Evolutionary conservation across 1,140 invertebrate species (phyloP), one percentile per base, ranked within the genome.

Genomic region (Papilio machaon): DNA sequence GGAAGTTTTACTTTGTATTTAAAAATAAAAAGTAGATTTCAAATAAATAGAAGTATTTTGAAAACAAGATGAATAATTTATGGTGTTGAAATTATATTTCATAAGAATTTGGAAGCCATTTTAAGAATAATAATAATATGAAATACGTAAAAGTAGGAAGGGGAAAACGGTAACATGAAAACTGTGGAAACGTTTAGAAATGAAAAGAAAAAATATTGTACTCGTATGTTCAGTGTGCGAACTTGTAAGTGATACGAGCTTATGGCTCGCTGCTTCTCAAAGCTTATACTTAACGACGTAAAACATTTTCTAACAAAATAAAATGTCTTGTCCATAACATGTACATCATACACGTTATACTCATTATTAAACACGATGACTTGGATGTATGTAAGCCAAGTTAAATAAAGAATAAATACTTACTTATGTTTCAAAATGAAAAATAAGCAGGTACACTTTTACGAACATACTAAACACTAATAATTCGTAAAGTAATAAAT

Each of bases 291-390:
- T 70, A 35, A 70, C 64, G 64, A 35, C 30, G 23, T 30, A 38
- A 70, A 70, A 70, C 30, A 70, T 70, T 70, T 70, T 70, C 30
- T 70, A 70, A 35, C 35, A 70, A 35, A 35, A 70, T 70, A 67
- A 67, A 30, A 70, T 30, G 30, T 15, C 30, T 70, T 38, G 30
- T 70, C 13, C 64, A 70, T 70, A 35, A 23, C 7, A 60, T 60
- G 10, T 70, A 70, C 13, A 54, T n/a, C 13, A 35, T 6, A 13
- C 11, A 70, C 35, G 11, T 70, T 70, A 15, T 70, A 5, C 19
- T 15, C 23, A 64, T 13, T 30, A 64, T 64, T 64, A 23, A 64
- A 15, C 0, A 64, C 13, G 2, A 15, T 9, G 10, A 64, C 9
- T 64, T 64, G 23, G 23, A 30, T 30, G 30, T 2, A 58, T 30